Percentiles rank a stretch among this genome's conserved stretches.
Evolutionary conservation across 1,140 invertebrate species (phyloP).

Genomic region (Sitophilus oryzae): DNA sequence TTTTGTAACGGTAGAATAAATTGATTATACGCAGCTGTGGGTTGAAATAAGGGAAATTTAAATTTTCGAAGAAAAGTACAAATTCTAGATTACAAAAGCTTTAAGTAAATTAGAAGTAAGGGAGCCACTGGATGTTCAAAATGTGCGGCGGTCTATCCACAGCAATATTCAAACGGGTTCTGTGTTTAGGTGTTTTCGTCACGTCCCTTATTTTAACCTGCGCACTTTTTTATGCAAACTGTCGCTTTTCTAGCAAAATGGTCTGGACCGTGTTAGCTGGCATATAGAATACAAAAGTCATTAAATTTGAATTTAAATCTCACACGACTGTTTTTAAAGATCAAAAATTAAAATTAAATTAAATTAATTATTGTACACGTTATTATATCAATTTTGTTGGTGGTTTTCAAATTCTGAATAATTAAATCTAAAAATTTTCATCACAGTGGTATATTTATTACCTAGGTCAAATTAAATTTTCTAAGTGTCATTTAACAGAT

Average conservation of each 20-base stretch:
- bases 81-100: slow-evolving; percentile 12
- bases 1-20: slow-evolving; percentile 14
- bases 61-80: slow-evolving; percentile 6
- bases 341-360: no score
- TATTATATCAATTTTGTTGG: no score
- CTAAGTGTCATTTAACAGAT: no score
- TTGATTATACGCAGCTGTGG: slow-evolving; percentile 2
- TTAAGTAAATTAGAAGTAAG: slow-evolving; percentile 7
- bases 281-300: no score
- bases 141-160: background rate
- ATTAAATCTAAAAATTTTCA: no score
- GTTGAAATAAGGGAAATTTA: background rate
- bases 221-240: background rate
- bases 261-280: no score
- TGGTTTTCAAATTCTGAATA: no score
- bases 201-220: slow-evolving; percentile 6
- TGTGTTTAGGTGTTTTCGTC: background rate
- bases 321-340: no score
- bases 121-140: background rate
- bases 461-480: no score
- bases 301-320: no score
- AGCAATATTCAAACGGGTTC: slow-evolving; percentile 3
- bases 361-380: no score
- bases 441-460: no score
- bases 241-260: background rate